Conservation (phyloP, 2,888 invertebrate species). For the Scotopteryx bipunctaria region DNA sequence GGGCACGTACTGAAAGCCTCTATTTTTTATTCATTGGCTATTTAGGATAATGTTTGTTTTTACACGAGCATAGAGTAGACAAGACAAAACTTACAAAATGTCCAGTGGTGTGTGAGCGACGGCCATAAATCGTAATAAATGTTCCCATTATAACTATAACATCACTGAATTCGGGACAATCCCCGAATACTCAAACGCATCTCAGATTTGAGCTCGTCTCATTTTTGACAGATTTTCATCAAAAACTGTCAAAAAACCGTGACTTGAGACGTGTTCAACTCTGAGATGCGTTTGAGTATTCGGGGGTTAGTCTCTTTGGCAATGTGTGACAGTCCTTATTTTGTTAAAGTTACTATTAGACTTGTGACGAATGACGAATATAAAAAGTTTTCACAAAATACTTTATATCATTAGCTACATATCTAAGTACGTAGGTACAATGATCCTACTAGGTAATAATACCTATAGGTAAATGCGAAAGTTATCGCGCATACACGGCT, state of each 20-base stretch:
- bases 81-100: conserved; percentile 1
- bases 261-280: conserved; percentile 51
- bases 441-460: too few species aligned
- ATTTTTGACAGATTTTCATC: too few species aligned
- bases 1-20: neutral
- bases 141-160: conserved; percentile 61
- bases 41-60: conserved; percentile 6
- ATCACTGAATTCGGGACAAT: too few species aligned
- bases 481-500: too few species aligned
- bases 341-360: conserved; percentile 13
- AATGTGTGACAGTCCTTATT: conserved; percentile 43
- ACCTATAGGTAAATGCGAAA: too few species aligned
- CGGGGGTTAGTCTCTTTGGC: conserved; percentile 49
- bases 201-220: too few species aligned
- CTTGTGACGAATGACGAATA: conserved; percentile 7
- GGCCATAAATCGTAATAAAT: conserved; percentile 66
- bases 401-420: too few species aligned
- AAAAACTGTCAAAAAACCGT: too few species aligned
- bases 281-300: too few species aligned
- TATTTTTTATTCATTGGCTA: conserved; percentile 4
- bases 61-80: conserved; percentile 6
- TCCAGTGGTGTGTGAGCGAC: conserved; percentile 60
- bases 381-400: too few species aligned
- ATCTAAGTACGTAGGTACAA: too few species aligned
- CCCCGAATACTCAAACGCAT: too few species aligned